Percentiles rank a stretch among this genome's conserved stretches.
Evolutionary conservation across 2,113 vertebrate species (phyloP).

Genomic region (Callipepla squamata): DNA sequence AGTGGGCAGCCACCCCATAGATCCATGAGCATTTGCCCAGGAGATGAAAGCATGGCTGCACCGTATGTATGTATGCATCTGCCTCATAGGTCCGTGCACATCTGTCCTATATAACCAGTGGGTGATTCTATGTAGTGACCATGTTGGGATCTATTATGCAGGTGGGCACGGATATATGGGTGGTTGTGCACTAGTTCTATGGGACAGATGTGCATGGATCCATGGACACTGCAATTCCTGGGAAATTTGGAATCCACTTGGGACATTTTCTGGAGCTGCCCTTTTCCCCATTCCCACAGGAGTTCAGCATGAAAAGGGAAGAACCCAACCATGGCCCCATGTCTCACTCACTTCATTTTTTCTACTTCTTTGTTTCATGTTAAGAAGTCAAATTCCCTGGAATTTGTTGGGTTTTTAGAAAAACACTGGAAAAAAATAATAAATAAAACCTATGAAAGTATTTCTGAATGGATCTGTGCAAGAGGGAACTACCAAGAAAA

Average conservation of each 20-base stretch:
- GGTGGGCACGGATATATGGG: no score
- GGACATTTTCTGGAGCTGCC: background rate
- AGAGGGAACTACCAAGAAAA: background rate
- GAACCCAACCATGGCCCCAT: background rate
- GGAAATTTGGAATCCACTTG: constrained; percentile 1
- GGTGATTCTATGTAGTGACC: no score
- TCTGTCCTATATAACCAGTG: no score
- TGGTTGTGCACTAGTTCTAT: no score
- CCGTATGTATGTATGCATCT: no score
- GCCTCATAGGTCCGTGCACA: no score
- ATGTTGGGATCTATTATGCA: no score
- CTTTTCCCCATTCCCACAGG: constrained; percentile 19
- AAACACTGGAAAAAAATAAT: background rate
- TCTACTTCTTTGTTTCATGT: background rate
- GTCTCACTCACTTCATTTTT: background rate
- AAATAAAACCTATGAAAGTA: background rate
- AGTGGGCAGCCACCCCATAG: no score
- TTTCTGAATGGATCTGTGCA: background rate
- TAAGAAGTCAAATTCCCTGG: background rate
- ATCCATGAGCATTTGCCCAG: no score
- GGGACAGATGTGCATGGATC: no score
- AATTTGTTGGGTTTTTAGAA: background rate
- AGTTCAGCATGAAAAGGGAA: background rate
- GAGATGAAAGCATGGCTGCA: no score
- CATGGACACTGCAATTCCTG: background rate